A percentile compares a stretch with the other conserved stretches of the same genome.
These are phyloP conservation scores for Lepidurus apus DNA, from an alignment of 1,140 invertebrate genomes.

Conservation along the genomic window DNA sequence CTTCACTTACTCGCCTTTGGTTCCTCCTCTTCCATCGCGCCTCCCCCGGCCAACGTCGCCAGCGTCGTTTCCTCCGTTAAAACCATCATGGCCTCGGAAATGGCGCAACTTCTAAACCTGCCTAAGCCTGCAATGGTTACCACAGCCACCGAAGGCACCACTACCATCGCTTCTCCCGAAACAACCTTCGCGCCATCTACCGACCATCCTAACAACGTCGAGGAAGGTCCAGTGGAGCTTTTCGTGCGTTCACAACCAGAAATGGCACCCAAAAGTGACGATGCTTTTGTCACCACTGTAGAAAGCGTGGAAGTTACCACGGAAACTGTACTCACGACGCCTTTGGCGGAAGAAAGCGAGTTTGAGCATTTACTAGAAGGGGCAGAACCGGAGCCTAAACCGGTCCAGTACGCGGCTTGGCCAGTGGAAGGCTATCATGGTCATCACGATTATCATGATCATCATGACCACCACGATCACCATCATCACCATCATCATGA, in stretches of 20 bases:
- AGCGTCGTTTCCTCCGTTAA: slow-evolving; percentile 30
- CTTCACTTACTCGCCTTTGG: neutral
- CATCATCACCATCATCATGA: slow-evolving; percentile 30
- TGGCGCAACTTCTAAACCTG: slow-evolving; percentile 12
- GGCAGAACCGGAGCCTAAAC: neutral
- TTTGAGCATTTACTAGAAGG: neutral
- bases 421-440: neutral
- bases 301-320: neutral
- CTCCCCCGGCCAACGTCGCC: slow-evolving; percentile 3
- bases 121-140: neutral
- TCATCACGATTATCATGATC: slow-evolving; percentile 21
- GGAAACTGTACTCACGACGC: neutral
- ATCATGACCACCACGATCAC: slow-evolving; percentile 29
- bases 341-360: neutral
- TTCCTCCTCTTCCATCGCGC: neutral
- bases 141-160: neutral
- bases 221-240: neutral
- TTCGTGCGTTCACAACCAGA: neutral
- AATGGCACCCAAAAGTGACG: neutral
- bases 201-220: neutral
- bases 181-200: neutral
- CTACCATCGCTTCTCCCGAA: neutral
- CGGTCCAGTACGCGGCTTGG: neutral
- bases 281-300: neutral
- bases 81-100: slow-evolving; percentile 32